A percentile compares a stretch with the other conserved stretches of the same genome.
These are phyloP conservation scores for Pollenia amentaria DNA, from an alignment of 2,888 invertebrate genomes.

Conservation along the genomic window DNA sequence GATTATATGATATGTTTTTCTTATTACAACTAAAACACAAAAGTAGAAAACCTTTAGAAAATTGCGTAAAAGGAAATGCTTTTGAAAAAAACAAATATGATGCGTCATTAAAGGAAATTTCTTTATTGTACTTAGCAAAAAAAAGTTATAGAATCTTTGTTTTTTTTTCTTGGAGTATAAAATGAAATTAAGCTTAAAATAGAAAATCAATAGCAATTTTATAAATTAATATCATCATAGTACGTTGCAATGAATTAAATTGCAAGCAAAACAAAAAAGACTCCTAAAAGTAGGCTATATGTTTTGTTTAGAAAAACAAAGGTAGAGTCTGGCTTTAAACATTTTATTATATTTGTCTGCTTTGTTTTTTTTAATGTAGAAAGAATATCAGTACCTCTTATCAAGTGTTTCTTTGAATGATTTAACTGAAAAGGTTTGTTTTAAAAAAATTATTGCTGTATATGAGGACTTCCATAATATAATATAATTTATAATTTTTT, in stretches of 20 bases:
- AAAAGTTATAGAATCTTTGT: background rate
- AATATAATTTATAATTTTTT: no score
- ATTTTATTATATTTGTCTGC: no score
- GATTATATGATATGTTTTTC: conserved; percentile 36
- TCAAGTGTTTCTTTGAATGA: no score
- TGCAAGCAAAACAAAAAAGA: background rate
- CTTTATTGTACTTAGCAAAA: background rate
- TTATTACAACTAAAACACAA: background rate
- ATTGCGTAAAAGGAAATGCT: conserved; percentile 44
- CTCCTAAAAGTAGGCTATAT: conserved; percentile 33
- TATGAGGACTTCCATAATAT: no score
- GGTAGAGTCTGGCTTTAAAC: background rate
- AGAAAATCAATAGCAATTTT: conserved; percentile 62
- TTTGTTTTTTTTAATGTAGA: no score
- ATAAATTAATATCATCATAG: conserved; percentile 20
- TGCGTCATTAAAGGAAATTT: conserved; percentile 56
- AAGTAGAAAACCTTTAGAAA: conserved; percentile 1
- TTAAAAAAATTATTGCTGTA: no score
- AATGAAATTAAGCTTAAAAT: conserved; percentile 31
- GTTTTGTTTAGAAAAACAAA: background rate
- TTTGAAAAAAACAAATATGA: conserved; percentile 14
- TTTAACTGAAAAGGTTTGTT: no score
- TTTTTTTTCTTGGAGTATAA: conserved; percentile 11
- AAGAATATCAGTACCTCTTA: no score
- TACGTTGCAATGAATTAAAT: background rate